Percentiles rank a stretch among this genome's conserved stretches.
These are phyloP conservation scores for Clarias macrocephalus DNA, from an alignment of 2,113 vertebrate species.

Conservation along the genomic window DNA sequence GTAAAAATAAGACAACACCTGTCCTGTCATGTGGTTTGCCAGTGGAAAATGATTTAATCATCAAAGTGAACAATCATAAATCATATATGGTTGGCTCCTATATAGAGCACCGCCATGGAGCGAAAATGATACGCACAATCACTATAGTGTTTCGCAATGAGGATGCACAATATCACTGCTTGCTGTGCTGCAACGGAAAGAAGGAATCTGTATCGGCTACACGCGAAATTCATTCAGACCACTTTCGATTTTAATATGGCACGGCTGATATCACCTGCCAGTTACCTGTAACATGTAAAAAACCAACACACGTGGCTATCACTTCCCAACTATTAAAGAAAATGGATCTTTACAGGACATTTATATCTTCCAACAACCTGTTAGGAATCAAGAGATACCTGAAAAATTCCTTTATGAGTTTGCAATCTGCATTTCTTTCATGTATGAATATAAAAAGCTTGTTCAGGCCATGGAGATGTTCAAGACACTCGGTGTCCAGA, in stretches of 20 bases:
- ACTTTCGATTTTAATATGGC: no score
- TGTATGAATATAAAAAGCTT: constrained; percentile 73
- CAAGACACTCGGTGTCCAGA: constrained; percentile 68
- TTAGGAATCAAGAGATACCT: constrained; percentile 65
- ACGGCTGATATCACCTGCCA: no score
- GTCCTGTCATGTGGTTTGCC: neutral
- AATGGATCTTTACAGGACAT: no score
- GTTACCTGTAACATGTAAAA: no score
- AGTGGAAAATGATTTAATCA: neutral
- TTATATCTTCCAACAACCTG: constrained; percentile 44
- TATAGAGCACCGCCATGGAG: no score
- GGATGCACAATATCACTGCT: no score
- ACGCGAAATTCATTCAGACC: no score
- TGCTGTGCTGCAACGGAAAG: constrained; percentile 46
- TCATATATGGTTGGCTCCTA: constrained; percentile 29
- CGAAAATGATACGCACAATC: no score
- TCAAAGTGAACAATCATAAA: constrained; percentile 21
- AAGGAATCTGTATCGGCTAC: no score
- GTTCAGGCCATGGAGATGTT: constrained; percentile 75
- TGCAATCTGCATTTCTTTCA: constrained; percentile 75
- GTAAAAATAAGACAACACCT: neutral
- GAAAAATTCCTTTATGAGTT: constrained; percentile 62
- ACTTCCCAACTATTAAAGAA: constrained; percentile 8
- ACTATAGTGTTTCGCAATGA: no score
- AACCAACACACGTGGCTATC: no score